phyloP scores from a whole-genome alignment of 2,888 invertebrate genomes.

The Podotricha telesiphe region DNA sequence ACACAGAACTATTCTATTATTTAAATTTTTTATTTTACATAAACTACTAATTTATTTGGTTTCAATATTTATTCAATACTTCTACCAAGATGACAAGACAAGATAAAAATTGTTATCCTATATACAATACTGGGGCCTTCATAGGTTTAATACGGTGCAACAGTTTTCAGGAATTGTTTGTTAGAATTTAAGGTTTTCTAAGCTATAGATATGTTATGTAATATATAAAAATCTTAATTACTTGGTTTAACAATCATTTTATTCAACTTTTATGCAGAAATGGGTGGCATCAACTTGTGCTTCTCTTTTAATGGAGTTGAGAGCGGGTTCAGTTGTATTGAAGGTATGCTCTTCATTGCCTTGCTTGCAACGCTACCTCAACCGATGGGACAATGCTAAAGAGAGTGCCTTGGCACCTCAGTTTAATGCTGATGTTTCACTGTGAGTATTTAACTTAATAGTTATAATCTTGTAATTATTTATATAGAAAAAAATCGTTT shows the following conservation, averaged over 20 bases:
- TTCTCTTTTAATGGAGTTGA: conserved; percentile 89
- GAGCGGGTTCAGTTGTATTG: conserved; percentile 91
- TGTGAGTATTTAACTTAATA: conserved; percentile 56
- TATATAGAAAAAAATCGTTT: not conserved
- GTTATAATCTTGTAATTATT: not conserved
- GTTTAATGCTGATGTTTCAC: conserved; percentile 88
- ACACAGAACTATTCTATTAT: no score
- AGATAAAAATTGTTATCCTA: no score
- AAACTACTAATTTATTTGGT: no score
- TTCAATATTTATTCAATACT: no score
- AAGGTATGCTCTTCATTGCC: conserved; percentile 92
- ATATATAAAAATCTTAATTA: no score
- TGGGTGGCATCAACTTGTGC: conserved; percentile 91
- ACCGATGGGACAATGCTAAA: conserved; percentile 84
- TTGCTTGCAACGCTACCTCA: conserved; percentile 80
- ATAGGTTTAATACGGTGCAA: no score
- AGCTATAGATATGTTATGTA: no score
- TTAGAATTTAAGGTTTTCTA: no score
- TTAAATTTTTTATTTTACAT: no score
- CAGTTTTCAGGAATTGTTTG: no score
- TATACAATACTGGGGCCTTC: no score
- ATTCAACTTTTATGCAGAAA: conserved; percentile 78
- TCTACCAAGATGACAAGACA: no score
- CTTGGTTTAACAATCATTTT: not conserved
- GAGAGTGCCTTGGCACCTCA: conserved; percentile 86